A percentile compares a stretch with the other conserved stretches of the same genome.
These are phyloP conservation scores for Phrixothrix hirtus DNA, from an alignment of 2,888 invertebrate species.

Conservation along the genomic window DNA sequence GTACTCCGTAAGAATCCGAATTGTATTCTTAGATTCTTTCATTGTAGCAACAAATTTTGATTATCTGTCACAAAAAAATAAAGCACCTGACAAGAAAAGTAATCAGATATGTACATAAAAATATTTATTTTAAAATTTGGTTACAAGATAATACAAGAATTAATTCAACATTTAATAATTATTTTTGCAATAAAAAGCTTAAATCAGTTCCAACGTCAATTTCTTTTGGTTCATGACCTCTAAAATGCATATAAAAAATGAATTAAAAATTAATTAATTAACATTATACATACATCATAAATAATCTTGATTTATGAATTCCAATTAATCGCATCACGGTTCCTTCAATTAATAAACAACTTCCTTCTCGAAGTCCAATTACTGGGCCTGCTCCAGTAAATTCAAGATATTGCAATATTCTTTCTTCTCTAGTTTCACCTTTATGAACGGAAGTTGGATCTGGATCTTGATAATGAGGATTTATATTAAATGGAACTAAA, in stretches of 20 bases:
- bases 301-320: conserved; percentile 65
- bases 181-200: conserved; percentile 59
- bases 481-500: conserved; percentile 81
- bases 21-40: no score
- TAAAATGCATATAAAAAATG: conserved; percentile 50
- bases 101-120: no score
- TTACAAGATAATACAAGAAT: neutral
- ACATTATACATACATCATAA: conserved; percentile 61
- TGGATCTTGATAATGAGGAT: conserved; percentile 79
- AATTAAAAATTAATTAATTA: conserved; percentile 22
- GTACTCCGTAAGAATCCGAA: no score
- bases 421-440: conserved; percentile 78
- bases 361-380: conserved; percentile 74
- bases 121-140: neutral
- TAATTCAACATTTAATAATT: neutral
- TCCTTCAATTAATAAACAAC: conserved; percentile 65
- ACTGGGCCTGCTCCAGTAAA: conserved; percentile 64
- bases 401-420: conserved; percentile 70
- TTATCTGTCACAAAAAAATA: no score
- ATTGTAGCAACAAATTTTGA: no score
- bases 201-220: conserved; percentile 63
- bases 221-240: conserved; percentile 60
- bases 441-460: conserved; percentile 67
- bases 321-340: conserved; percentile 65
- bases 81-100: no score